Conservation (phyloP, 2,888 invertebrate genomes). For the Zygothrica quintamaculata region DNA sequence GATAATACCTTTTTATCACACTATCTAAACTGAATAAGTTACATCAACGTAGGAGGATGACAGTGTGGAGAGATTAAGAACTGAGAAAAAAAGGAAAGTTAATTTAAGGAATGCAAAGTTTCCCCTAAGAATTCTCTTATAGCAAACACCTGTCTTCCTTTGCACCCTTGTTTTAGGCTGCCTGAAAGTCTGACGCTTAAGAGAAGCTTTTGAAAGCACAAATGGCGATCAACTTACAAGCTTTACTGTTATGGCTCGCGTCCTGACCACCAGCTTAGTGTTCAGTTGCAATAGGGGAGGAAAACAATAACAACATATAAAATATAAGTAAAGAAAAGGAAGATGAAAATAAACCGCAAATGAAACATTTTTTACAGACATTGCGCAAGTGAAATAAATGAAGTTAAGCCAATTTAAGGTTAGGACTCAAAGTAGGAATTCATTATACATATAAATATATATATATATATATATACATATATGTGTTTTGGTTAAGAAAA, state of each 20-base stretch:
- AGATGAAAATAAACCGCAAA: constrained; percentile 55
- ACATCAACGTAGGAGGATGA: too few species aligned
- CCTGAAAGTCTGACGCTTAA: background rate
- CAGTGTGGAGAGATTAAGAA: too few species aligned
- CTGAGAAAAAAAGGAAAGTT: too few species aligned
- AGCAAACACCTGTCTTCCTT: constrained; percentile 22
- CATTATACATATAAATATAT: too few species aligned
- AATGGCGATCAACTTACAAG: constrained; percentile 28
- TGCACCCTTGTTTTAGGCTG: background rate
- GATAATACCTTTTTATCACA: too few species aligned
- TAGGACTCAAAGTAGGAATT: constrained; percentile 72
- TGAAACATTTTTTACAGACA: constrained; percentile 67
- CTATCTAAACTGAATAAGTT: too few species aligned
- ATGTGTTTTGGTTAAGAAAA: constrained; percentile 21
- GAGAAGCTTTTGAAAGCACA: constrained; percentile 30
- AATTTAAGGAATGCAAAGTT: too few species aligned
- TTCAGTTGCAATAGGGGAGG: constrained; percentile 35
- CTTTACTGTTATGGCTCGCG: constrained; percentile 44
- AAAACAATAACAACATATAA: background rate
- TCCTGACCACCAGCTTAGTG: constrained; percentile 37
- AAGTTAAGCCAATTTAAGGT: constrained; percentile 78
- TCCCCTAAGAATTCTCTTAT: too few species aligned
- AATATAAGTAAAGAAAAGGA: too few species aligned
- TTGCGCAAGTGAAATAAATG: constrained; percentile 71
- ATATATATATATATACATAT: too few species aligned